Conservation (phyloP, 2,113 vertebrate genomes). For the Prinia subflava region DNA sequence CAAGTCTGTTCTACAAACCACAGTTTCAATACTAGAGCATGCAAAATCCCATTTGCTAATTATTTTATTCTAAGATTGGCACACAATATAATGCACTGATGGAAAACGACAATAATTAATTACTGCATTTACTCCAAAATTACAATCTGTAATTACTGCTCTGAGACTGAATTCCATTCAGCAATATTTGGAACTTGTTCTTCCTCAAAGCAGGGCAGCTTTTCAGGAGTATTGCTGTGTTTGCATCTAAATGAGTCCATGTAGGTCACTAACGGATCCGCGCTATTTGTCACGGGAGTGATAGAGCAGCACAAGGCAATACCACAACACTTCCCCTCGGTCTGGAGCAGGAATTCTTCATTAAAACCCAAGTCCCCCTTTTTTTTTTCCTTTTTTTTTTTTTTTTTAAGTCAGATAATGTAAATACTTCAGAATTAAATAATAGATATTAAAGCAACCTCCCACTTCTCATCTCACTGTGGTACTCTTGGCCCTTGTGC, state of each 20-base stretch:
- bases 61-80: conserved; percentile 65
- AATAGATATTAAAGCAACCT: neutral
- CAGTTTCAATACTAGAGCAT: neutral
- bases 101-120: conserved; percentile 70
- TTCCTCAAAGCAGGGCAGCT: conserved; percentile 47
- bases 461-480: neutral
- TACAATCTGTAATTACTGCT: conserved; percentile 69
- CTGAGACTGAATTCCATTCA: conserved; percentile 60
- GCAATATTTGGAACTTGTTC: conserved; percentile 56
- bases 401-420: neutral
- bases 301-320: conserved; percentile 2
- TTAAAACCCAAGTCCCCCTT: neutral
- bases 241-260: conserved; percentile 54
- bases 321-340: neutral
- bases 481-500: neutral
- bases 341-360: neutral
- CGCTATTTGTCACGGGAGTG: conserved; percentile 33
- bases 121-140: conserved; percentile 61
- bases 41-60: conserved; percentile 63
- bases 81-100: conserved; percentile 62
- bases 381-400: too few relatives aligned
- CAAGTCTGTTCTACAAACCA: neutral
- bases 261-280: neutral
- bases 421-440: neutral
- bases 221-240: conserved; percentile 53